Base-by-base conservation (phyloP, 2,888 invertebrate species). In the Byasa hedistus region DNA sequence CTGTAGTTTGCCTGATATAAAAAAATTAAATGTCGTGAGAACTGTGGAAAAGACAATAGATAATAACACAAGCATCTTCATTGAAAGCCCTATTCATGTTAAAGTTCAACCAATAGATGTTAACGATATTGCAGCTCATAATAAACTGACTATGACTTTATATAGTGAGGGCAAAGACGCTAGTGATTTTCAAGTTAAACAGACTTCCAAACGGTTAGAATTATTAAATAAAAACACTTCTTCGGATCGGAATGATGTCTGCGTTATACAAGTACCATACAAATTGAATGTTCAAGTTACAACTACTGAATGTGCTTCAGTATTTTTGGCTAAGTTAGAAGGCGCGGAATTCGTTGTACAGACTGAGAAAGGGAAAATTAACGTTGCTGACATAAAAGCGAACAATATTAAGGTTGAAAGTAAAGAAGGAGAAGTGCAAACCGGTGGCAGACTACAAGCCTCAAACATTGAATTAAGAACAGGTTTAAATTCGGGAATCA, bases 1-100 rank as follows among this genome's bases (percentile, higher is more conserved):
- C 68, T 87, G 86, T 72, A 90, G 75, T 73, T 79, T 88, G 67
- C 91, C 89, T 32, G 90, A 91, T 75, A 76, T 91, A 69, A 85
- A 89, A 76, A 90, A 87, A 57, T 79, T 92, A 71, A 89, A 88
- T 73, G 76, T 88, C 19, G 85, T 92, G 48, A 85, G 91, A 72
- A 91, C 91, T 3, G 89, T 92, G 10, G 92, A 92, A 75, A 92
- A 91, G 79, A 86, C 85, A 39, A 87, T 92, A 70, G 90, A 91
- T 62, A 85, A 83, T 62, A 89, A 87, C 69, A 89, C 92, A 21
- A 87, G 84, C 71, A 91, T 92, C 65, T 91, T 90, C 66, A 87
- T 92, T 22, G 92, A 92, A 68, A 92, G 92, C 68, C 92, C 92
- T 36, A 92, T 92, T 73, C 91, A 92, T 73, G 91, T 92, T 57